Percentiles rank a stretch among this genome's conserved stretches.
Evolutionary conservation across 2,113 vertebrate species (phyloP).

Genomic region (Cepphus grylle): DNA sequence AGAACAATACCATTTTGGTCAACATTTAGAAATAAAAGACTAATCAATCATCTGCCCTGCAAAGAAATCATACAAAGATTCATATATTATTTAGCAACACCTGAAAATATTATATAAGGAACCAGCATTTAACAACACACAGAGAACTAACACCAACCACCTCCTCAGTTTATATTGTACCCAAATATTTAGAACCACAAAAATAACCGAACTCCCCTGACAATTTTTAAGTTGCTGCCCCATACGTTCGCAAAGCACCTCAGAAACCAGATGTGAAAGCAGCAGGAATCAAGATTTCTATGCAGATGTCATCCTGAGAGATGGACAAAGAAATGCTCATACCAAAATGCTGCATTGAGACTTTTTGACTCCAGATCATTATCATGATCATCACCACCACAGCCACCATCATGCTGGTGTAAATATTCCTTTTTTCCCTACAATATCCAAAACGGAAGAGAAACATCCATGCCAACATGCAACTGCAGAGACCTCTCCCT

Average conservation of each 20-base stretch:
- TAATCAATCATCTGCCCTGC: neutral
- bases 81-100: neutral
- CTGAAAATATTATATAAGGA: neutral
- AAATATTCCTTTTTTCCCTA: neutral
- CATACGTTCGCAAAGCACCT: neutral
- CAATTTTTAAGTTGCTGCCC: neutral
- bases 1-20: neutral
- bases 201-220: neutral
- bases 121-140: neutral
- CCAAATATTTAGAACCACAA: neutral
- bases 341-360: neutral
- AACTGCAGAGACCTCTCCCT: neutral
- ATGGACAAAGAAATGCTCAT: neutral
- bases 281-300: neutral
- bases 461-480: neutral
- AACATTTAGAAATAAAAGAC: neutral
- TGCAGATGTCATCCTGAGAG: neutral
- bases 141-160: neutral
- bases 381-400: neutral
- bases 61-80: neutral
- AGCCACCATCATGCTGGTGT: neutral
- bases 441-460: neutral
- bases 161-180: neutral
- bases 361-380: neutral
- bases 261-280: neutral